Percentiles rank a stretch among this genome's conserved stretches.
Conservation (phyloP, 2,888 invertebrate genomes). For the Oeneis ivallda region DNA sequence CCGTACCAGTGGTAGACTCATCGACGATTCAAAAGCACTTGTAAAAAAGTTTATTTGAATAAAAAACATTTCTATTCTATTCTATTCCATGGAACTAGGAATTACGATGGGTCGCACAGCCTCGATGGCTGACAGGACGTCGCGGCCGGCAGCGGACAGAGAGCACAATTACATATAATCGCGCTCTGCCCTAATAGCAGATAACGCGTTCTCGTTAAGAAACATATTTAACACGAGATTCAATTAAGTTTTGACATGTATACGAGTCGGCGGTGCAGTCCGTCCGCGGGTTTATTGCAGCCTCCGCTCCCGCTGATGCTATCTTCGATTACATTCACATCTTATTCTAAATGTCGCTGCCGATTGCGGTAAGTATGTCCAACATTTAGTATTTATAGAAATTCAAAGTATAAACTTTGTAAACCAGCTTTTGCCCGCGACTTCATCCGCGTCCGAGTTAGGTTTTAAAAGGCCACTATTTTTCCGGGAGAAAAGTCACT, state of each 20-base stretch:
- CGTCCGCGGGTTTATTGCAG: constrained; percentile 44
- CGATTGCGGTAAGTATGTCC: not conserved
- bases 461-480: no score
- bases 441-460: not conserved
- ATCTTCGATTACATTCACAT: constrained; percentile 29
- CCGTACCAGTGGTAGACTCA: no score
- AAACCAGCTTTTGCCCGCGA: not conserved
- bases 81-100: no score
- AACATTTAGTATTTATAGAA: constrained; percentile 7
- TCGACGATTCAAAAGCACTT: no score
- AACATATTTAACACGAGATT: constrained; percentile 64
- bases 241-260: constrained; percentile 72
- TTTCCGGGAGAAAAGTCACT: no score
- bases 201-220: constrained; percentile 50
- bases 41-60: no score
- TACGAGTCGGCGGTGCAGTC: constrained; percentile 51
- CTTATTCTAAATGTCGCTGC: constrained; percentile 20
- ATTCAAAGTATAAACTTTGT: not conserved
- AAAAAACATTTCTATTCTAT: no score
- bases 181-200: constrained; percentile 29
- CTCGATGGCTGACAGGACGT: not conserved
- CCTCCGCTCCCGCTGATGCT: constrained; percentile 13
- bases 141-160: not conserved
- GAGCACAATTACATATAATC: constrained; percentile 33
- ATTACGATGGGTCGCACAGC: no score